A percentile compares a stretch with the other conserved stretches of the same genome.
Conservation (phyloP, 1,140 invertebrate genomes). For the Kradibia gibbosae region DNA sequence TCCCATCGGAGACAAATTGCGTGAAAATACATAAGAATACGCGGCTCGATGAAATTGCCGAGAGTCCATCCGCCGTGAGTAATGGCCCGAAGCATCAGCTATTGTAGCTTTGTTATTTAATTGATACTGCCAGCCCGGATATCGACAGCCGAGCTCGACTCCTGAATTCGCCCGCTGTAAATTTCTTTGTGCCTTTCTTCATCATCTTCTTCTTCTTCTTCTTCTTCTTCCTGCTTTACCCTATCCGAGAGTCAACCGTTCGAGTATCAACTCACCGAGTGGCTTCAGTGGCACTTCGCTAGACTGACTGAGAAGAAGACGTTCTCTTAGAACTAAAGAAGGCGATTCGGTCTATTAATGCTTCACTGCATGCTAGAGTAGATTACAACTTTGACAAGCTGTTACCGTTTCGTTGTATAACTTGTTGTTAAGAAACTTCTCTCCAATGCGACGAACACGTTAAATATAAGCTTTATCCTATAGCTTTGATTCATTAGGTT, state of each 20-base stretch:
- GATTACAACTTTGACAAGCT: slow-evolving; percentile 55
- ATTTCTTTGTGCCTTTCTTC: not conserved
- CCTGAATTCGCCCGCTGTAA: not conserved
- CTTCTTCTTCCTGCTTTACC: not conserved
- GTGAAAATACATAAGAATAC: not conserved
- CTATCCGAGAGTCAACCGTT: not conserved
- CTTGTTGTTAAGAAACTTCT: slow-evolving; percentile 55
- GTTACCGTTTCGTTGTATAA: slow-evolving; percentile 41
- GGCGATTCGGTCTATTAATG: slow-evolving; percentile 53
- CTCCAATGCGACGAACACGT: not conserved
- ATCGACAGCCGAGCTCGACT: slow-evolving; percentile 9
- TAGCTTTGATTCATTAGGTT: not conserved
- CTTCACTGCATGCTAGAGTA: slow-evolving; percentile 54
- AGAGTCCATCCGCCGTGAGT: not conserved
- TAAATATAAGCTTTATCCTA: not conserved
- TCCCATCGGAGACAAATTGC: not conserved
- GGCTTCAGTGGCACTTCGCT: slow-evolving; percentile 43
- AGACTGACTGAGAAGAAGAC: slow-evolving; percentile 48
- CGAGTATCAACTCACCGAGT: slow-evolving; percentile 20
- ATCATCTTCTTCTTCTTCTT: slow-evolving; percentile 2
- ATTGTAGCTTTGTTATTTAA: not conserved
- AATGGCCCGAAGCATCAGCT: not conserved
- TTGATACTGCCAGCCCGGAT: not conserved
- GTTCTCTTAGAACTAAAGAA: slow-evolving; percentile 25
- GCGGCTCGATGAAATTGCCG: not conserved